Conservation (phyloP, 2,113 vertebrate genomes). For the Pristiophorus japonicus region DNA sequence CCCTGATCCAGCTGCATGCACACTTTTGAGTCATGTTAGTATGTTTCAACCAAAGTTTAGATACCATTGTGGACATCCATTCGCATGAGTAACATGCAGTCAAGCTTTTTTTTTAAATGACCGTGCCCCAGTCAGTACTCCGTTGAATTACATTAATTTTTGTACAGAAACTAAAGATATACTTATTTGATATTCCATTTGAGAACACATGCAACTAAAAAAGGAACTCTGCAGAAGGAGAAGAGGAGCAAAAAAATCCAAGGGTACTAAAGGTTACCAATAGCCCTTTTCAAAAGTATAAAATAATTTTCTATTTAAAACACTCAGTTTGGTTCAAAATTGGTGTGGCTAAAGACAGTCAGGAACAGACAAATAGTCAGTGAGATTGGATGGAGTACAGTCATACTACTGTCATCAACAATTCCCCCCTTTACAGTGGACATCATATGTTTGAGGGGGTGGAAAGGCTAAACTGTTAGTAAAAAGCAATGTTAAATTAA, state of each 20-base stretch:
- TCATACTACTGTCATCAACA: background rate
- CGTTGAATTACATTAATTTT: background rate
- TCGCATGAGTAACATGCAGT: background rate
- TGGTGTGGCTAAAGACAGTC: background rate
- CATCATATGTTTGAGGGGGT: background rate
- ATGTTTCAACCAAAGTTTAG: background rate
- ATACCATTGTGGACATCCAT: background rate
- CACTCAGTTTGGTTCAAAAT: too few species aligned
- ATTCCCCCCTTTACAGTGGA: background rate
- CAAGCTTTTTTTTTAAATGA: background rate
- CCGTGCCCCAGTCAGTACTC: background rate
- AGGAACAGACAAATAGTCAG: background rate
- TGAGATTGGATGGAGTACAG: background rate
- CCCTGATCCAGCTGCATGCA: background rate
- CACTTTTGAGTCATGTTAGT: background rate
- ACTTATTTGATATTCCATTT: background rate
- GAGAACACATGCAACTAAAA: background rate
- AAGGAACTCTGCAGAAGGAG: background rate
- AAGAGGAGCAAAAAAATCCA: background rate
- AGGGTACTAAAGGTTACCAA: too few species aligned
- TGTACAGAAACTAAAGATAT: background rate
- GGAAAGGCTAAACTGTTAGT: background rate
- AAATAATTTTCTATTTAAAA: too few species aligned
- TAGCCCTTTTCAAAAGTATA: too few species aligned
- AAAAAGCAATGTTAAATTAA: background rate